phyloP scores from a whole-genome alignment of 2,113 vertebrate species.

The Nothobranchius kuhntae region DNA sequence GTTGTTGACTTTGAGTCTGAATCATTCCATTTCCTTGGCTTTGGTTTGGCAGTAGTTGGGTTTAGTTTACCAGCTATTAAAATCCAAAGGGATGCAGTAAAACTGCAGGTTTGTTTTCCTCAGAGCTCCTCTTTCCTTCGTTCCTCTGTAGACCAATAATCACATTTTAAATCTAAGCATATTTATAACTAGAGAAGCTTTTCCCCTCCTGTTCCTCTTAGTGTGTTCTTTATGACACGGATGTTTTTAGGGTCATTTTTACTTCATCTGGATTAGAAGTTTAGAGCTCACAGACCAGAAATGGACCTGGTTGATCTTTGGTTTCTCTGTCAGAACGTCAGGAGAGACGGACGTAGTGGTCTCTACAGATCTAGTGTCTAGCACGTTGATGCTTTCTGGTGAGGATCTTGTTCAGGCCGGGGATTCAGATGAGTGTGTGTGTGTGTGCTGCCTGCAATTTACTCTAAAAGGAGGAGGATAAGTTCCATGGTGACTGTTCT shows the following conservation, averaged over 20 bases:
- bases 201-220: neutral
- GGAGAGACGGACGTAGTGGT: no score
- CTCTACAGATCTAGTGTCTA: no score
- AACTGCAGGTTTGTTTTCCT: slow-evolving; percentile 38
- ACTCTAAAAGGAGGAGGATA: no score
- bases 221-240: slow-evolving; percentile 73
- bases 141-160: slow-evolving; percentile 54
- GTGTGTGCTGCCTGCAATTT: slow-evolving; percentile 1
- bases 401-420: neutral
- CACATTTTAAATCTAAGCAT: slow-evolving; percentile 38
- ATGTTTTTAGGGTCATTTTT: slow-evolving; percentile 82
- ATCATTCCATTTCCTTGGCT: slow-evolving; percentile 49
- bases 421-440: slow-evolving; percentile 25
- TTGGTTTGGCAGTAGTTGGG: slow-evolving; percentile 22
- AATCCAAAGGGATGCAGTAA: neutral
- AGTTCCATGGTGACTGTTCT: no score
- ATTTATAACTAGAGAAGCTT: slow-evolving; percentile 52
- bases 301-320: no score
- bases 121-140: neutral
- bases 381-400: no score
- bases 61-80: slow-evolving; percentile 2
- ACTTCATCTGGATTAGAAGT: slow-evolving; percentile 74
- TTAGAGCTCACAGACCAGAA: no score
- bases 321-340: no score
- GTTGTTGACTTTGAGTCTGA: slow-evolving; percentile 22